Conservation (phyloP, 2,888 invertebrate genomes). For the Theodoxus fluviatilis region DNA sequence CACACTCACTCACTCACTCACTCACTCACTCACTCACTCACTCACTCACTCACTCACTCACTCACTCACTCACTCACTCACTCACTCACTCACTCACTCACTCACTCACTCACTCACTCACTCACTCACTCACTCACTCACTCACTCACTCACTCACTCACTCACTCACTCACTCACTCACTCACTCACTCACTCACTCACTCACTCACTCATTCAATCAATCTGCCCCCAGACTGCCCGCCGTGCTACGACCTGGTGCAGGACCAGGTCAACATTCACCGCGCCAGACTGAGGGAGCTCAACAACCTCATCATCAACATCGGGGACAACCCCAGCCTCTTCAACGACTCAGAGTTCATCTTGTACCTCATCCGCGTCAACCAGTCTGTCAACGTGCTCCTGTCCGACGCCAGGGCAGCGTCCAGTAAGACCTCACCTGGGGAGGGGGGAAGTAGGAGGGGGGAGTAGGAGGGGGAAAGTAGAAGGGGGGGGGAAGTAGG, state of each 20-base stretch:
- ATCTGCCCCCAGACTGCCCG: slow-evolving; percentile 76
- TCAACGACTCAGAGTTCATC: slow-evolving; percentile 90
- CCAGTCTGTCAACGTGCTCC: slow-evolving; percentile 77
- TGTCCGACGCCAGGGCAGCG: slow-evolving; percentile 75
- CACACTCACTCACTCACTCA: too few relatives aligned
- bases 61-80: too few relatives aligned
- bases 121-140: not conserved
- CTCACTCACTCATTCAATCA: too few relatives aligned
- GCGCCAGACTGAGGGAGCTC: slow-evolving; percentile 70
- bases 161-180: too few relatives aligned
- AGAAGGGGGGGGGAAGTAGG: not conserved
- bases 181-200: too few relatives aligned
- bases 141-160: too few relatives aligned
- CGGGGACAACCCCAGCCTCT: slow-evolving; percentile 89
- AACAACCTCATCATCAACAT: slow-evolving; percentile 83
- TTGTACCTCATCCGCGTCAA: slow-evolving; percentile 80
- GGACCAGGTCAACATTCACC: slow-evolving; percentile 76
- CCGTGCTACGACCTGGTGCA: slow-evolving; percentile 94
- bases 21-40: too few relatives aligned
- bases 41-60: too few relatives aligned
- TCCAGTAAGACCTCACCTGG: slow-evolving; percentile 41
- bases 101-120: not conserved
- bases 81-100: too few relatives aligned
- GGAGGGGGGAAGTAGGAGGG: not conserved
- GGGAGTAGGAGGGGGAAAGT: not conserved